Base-by-base conservation (phyloP, 1,140 invertebrate genomes). In the Rhizoglyphus robini region DNA sequence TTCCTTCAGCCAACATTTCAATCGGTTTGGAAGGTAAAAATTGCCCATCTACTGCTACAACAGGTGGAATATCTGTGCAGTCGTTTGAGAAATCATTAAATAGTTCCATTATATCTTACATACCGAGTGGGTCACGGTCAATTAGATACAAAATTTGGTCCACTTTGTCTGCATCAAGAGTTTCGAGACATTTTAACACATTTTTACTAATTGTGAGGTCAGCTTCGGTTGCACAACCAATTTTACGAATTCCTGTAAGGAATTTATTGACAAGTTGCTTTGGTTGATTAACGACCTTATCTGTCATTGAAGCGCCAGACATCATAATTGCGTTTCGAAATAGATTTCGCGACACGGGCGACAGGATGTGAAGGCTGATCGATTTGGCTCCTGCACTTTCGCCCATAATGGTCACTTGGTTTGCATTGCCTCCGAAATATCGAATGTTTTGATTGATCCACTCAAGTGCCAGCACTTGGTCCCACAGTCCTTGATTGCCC, bases 331-430 rank as follows among this genome's bases (percentile, higher is more conserved):
- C 81, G 66, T 72, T 71, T 66, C 84, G 85, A 78, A 96, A 97
- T 47, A 94, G 82, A 71, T 90, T 84, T 68, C 88, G 79, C 70
- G 78, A 82, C 23, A 94, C 78, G 1, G 90, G 89, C 4, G 90
- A 94, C 5, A 98, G 78, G 51, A 96, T 80, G 77, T 96, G 93
- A 71, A 96, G 79, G n/a, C 88, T 88, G 1, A 97, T 89, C 38
- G 89, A 90, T 11, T 90, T 90, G 1, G 91, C 91, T 5, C 95
- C 94, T 15, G 93, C 92, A 68, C 89, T 94, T 77, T 98, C 94
- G 13, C 93, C 93, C 74, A 96, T 96, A 15, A 98, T 78, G 0
- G 95, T 97, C 20, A 98, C 86, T 72, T 92, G 92, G 69, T 90
- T 82, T 11, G 90, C 86, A 77, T 96, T 93, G 1, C 95, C 95